phyloP scores from a whole-genome alignment of 2,797 vertebrate species.

The Pipistrellus pygmaeus region DNA sequence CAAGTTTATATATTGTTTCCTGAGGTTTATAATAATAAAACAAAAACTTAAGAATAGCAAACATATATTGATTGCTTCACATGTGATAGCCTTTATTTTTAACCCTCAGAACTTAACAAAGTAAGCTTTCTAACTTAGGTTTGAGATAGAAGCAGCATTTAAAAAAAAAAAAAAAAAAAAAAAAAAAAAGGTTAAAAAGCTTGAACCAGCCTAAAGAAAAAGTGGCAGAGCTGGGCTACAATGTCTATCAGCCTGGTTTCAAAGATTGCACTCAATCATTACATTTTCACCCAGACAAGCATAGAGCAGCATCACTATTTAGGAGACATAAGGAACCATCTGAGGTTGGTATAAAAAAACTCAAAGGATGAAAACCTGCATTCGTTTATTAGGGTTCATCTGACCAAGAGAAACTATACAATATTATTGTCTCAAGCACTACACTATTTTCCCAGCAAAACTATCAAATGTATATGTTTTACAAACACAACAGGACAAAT shows the following conservation, averaged over 20 bases:
- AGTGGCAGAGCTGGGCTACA: background rate
- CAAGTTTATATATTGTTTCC: slow-evolving; percentile 19
- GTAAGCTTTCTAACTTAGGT: background rate
- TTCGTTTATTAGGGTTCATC: background rate
- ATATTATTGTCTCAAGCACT: background rate
- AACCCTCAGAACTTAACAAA: slow-evolving; percentile 40
- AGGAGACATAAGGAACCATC: background rate
- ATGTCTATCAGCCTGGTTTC: background rate
- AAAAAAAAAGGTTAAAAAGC: background rate
- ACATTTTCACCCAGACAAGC: background rate
- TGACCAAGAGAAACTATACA: slow-evolving; percentile 28
- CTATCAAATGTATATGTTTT: slow-evolving; percentile 16
- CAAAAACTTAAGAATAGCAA: slow-evolving; percentile 25
- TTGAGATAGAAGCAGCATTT: background rate
- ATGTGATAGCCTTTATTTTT: background rate
- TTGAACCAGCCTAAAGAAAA: background rate
- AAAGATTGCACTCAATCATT: background rate
- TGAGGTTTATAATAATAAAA: slow-evolving; percentile 42
- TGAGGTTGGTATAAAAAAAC: background rate
- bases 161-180: background rate
- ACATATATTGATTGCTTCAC: background rate
- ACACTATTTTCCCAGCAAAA: background rate
- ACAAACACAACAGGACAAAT: slow-evolving; percentile 6
- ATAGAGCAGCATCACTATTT: background rate
- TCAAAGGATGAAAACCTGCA: background rate